Evolutionary conservation across 2,113 vertebrate species (phyloP).

Genomic region (Chloropsis hardwickii): DNA sequence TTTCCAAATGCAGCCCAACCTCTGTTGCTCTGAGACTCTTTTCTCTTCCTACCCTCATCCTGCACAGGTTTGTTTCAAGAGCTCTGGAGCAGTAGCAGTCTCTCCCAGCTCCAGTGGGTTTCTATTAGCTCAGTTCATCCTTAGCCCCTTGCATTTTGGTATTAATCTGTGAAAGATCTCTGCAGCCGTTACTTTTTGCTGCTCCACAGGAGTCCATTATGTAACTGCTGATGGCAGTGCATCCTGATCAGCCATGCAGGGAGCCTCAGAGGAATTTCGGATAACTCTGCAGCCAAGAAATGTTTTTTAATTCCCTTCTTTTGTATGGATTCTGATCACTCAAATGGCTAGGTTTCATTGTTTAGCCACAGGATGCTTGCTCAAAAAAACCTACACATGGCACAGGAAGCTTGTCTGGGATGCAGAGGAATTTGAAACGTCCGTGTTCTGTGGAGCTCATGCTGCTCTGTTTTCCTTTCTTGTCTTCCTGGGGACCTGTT

Average conservation of each 20-base stretch:
- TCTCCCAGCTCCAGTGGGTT: neutral
- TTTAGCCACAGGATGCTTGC: conserved; percentile 23
- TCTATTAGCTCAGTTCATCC: neutral
- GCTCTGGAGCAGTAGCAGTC: neutral
- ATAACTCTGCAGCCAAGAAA: neutral
- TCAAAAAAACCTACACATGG: neutral
- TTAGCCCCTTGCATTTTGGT: neutral
- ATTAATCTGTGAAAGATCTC: neutral
- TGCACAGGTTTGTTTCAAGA: neutral
- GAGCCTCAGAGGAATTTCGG: neutral
- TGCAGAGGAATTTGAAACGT: neutral
- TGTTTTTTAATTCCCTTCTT: neutral
- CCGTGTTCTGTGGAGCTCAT: neutral
- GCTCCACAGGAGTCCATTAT: neutral
- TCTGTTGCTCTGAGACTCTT: neutral
- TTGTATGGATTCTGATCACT: neutral
- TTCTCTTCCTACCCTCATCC: neutral
- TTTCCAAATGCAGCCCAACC: accelerated
- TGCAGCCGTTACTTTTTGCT: neutral
- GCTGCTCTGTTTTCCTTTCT: conserved; percentile 1
- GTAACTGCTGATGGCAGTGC: neutral
- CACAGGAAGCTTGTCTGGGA: neutral
- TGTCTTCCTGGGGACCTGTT: neutral
- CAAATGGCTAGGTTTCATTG: neutral
- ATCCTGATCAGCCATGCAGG: neutral